These are phyloP conservation scores for Dipodomys ordii DNA, from an alignment of 2,113 vertebrate genomes.

Conservation along the genomic window DNA sequence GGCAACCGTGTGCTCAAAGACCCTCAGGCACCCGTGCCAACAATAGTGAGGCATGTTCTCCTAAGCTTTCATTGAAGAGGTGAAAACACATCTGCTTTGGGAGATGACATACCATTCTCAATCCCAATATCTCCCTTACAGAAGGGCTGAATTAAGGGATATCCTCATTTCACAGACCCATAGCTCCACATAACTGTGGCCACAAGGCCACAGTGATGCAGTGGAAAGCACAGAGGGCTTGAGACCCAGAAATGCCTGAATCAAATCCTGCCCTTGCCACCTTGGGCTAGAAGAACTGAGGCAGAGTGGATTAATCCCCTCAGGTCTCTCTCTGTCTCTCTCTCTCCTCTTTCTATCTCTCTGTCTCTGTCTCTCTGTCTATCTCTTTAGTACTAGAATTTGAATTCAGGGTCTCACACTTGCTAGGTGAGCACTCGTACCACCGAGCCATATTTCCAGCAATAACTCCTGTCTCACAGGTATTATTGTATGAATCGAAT, in stretches of 20 bases:
- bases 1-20: background rate
- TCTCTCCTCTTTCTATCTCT: too few relatives aligned
- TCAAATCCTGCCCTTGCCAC: background rate
- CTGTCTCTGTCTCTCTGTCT: too few relatives aligned
- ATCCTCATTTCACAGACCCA: background rate
- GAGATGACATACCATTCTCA: background rate
- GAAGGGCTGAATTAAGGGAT: background rate
- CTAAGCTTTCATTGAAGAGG: background rate
- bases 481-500: background rate
- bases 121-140: background rate
- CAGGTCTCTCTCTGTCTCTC: background rate
- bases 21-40: background rate
- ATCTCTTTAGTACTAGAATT: too few relatives aligned
- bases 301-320: background rate
- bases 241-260: background rate
- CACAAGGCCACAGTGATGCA: too few relatives aligned
- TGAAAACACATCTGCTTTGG: background rate
- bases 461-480: background rate
- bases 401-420: background rate
- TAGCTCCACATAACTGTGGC: background rate
- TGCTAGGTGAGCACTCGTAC: background rate
- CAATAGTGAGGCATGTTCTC: background rate
- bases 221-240: accelerated
- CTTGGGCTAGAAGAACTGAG: background rate
- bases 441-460: too few relatives aligned